These are phyloP conservation scores for Drosophila lacertosa DNA, from an alignment of 1,140 invertebrate genomes.

Conservation along the genomic window DNA sequence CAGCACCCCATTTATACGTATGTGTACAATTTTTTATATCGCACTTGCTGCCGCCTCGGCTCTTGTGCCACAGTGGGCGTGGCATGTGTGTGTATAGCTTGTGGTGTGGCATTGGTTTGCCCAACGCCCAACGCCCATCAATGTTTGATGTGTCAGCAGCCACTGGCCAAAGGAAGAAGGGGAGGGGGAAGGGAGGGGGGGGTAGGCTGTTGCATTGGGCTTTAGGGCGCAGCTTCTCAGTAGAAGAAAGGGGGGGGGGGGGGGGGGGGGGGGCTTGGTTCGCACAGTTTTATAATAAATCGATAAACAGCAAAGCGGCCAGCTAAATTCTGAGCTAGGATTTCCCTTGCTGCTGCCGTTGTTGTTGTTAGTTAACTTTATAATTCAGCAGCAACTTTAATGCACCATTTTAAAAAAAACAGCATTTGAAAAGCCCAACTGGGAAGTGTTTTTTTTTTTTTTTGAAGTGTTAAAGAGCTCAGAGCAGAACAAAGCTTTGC, in stretches of 20 bases:
- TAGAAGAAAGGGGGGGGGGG: neutral
- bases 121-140: conserved; percentile 57
- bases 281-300: conserved; percentile 73
- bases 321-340: conserved; percentile 44
- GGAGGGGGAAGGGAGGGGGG: neutral
- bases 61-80: conserved; percentile 58
- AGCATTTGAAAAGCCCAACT: neutral
- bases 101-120: conserved; percentile 52
- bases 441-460: too few species aligned
- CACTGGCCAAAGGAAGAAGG: too few species aligned
- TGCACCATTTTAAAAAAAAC: neutral
- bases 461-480: neutral
- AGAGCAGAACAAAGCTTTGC: too few species aligned
- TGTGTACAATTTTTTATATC: conserved; percentile 75
- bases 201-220: neutral
- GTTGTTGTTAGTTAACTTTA: neutral
- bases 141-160: conserved; percentile 69
- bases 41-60: conserved; percentile 52
- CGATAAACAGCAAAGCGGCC: conserved; percentile 48
- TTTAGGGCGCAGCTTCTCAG: conserved; percentile 1
- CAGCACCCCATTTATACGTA: conserved; percentile 59
- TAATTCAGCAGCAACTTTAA: conserved; percentile 7
- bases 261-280: conserved; percentile 38
- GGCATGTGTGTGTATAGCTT: conserved; percentile 50
- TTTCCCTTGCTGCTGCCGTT: conserved; percentile 11